Base-by-base conservation (phyloP, 1,140 invertebrate genomes). In the Nixonia krombeini region DNA sequence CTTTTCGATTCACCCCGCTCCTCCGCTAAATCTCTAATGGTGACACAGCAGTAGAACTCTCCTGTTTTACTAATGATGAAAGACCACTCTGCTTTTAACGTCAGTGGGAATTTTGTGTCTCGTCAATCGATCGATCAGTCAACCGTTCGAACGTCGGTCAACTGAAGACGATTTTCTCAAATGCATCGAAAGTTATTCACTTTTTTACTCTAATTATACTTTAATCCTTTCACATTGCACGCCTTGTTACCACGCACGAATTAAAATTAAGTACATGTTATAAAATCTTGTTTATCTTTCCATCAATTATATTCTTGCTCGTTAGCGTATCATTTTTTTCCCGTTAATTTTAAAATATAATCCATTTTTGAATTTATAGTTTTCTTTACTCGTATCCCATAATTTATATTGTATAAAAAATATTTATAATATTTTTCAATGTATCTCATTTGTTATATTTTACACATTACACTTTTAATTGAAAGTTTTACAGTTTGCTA, bases 1-100 rank as follows among this genome's bases (percentile, higher is more conserved):
- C 70, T 67, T 69, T 52, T 67, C 70, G 64, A 51, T 62, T 62
- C 51, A 65, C 61, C 45, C 49, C 31, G 61, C n/a, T n/a, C n/a
- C n/a, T n/a, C n/a, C n/a, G n/a, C n/a, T n/a, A 51, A 61, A 45
- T 62, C 35, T 59, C 63, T 69, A 59, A 47, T 62, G n/a, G n/a
- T n/a, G n/a, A n/a, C n/a, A 55, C 47, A 50, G 52, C 68, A 58
- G 21, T 18, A 44, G 31, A 61, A 51, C 47, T 52, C 28, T 33
- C 49, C 46, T 50, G 55, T 46, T 23, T 55, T 50, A 52, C 28
- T n/a, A n/a, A n/a, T n/a, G n/a, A n/a, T n/a, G 35, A 25, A 18
- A 47, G 61, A 61, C 49, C 47, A 44, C 52, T 41, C 62, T 35
- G 33, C 25, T 29, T 58, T 46, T 46, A 47, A 40, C 29, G 16